Conservation (phyloP, 2,888 invertebrate species). For the Diplazon laetatorius region DNA sequence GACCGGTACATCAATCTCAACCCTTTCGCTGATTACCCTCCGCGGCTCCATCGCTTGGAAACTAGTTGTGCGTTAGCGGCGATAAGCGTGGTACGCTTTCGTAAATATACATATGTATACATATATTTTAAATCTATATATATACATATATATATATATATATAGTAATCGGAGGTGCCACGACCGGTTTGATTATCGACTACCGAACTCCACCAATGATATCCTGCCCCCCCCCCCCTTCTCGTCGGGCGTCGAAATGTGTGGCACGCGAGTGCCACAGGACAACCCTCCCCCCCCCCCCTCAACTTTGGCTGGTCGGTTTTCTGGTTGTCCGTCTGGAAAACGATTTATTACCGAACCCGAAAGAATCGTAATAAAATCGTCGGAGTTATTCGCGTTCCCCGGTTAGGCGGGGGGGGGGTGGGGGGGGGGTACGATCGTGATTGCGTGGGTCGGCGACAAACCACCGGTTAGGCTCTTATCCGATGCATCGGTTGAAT, state of each 20-base stretch:
- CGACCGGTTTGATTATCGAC: constrained; percentile 38
- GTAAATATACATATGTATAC: too few species aligned
- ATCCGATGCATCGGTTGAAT: constrained; percentile 15
- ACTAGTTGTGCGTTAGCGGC: too few species aligned
- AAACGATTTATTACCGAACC: constrained; percentile 54
- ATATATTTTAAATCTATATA: too few species aligned
- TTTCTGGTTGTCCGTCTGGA: constrained; percentile 52
- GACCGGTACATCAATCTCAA: too few species aligned
- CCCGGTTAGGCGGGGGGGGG: too few species aligned
- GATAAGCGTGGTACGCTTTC: too few species aligned
- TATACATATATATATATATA: too few species aligned
- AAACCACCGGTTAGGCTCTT: constrained; percentile 32
- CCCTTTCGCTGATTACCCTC: too few species aligned
- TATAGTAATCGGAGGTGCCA: too few species aligned
- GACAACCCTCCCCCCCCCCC: constrained; percentile 18
- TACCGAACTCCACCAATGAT: constrained; percentile 45
- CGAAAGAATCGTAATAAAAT: constrained; percentile 35
- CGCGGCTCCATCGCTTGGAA: too few species aligned
- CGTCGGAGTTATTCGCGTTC: constrained; percentile 56
- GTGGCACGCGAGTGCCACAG: constrained; percentile 39
- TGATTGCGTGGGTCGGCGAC: constrained; percentile 54
- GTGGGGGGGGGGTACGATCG: constrained; percentile 37
- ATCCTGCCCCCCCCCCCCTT: constrained; percentile 8
- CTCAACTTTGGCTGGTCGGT: neutral
- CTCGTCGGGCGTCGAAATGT: constrained; percentile 27